These are phyloP conservation scores for Sebastes kiyomatsui DNA, from an alignment of 2,797 vertebrate genomes.

Conservation along the genomic window DNA sequence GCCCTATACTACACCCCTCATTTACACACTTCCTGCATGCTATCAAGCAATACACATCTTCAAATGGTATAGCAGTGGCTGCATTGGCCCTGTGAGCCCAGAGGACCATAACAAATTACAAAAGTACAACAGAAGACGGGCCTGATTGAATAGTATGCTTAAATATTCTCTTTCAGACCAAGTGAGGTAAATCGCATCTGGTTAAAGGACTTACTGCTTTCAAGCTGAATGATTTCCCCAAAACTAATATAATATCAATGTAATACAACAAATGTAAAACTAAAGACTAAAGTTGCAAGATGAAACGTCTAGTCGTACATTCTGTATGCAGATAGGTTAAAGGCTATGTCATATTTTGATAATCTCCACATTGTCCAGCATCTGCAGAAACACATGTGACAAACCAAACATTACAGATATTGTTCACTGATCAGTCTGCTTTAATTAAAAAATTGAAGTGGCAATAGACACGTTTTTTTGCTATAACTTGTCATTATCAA, in stretches of 20 bases:
- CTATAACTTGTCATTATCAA: not conserved
- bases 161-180: conserved; percentile 8
- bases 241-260: not conserved
- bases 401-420: conserved; percentile 5
- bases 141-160: not conserved
- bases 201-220: not conserved
- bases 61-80: not conserved
- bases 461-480: too few species aligned
- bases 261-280: not conserved
- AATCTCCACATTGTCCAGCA: conserved; percentile 21
- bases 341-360: conserved; percentile 10
- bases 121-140: not conserved
- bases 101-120: conserved; percentile 1
- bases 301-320: not conserved
- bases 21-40: not conserved
- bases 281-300: not conserved
- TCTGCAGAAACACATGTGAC: conserved; percentile 13
- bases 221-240: not conserved
- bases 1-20: not conserved
- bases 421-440: conserved; percentile 2
- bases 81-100: conserved; percentile 29
- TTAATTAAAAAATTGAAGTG: not conserved
- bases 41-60: conserved; percentile 7
- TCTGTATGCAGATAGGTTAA: conserved; percentile 18
- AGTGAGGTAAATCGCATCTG: not conserved